Evolutionary conservation across 2,113 vertebrate species (phyloP).

Genomic region (Pelodiscus sinensis): DNA sequence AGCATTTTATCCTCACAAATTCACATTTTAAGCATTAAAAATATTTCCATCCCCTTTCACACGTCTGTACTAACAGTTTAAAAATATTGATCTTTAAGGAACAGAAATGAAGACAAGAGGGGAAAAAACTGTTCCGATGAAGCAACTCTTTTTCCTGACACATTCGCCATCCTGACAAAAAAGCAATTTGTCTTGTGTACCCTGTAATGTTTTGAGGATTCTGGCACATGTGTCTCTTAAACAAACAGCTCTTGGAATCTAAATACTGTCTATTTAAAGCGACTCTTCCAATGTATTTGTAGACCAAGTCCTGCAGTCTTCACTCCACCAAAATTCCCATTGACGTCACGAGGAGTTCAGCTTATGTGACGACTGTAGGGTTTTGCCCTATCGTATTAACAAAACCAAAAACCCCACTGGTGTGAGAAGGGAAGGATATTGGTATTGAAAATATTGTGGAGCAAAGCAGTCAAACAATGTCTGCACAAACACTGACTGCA

Average conservation of each 20-base stretch:
- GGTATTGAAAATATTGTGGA: conserved; percentile 72
- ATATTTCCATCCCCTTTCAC: conserved; percentile 10
- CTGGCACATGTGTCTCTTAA: conserved; percentile 69
- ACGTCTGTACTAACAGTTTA: background rate
- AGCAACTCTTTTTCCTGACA: conserved; percentile 39
- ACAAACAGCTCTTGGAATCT: conserved; percentile 69
- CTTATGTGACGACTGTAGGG: conserved; percentile 23
- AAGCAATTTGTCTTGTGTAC: conserved; percentile 73
- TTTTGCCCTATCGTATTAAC: conserved; percentile 37
- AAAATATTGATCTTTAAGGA: background rate
- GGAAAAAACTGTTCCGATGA: conserved; percentile 42
- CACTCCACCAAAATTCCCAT: conserved; percentile 35
- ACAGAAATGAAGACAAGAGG: background rate
- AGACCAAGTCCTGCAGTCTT: conserved; percentile 55
- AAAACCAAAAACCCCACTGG: background rate
- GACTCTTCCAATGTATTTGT: conserved; percentile 74
- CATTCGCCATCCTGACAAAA: conserved; percentile 48
- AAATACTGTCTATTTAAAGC: conserved; percentile 77
- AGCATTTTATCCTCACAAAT: background rate
- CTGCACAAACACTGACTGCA: conserved; percentile 61
- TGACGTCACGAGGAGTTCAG: conserved; percentile 32
- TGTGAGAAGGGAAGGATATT: conserved; percentile 69
- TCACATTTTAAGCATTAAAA: conserved; percentile 13
- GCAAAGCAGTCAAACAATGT: conserved; percentile 73
- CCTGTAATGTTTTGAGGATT: conserved; percentile 67